These are phyloP conservation scores for Pemphigus obesinymphae DNA, from an alignment of 1,140 invertebrate species.

Conservation along the genomic window DNA sequence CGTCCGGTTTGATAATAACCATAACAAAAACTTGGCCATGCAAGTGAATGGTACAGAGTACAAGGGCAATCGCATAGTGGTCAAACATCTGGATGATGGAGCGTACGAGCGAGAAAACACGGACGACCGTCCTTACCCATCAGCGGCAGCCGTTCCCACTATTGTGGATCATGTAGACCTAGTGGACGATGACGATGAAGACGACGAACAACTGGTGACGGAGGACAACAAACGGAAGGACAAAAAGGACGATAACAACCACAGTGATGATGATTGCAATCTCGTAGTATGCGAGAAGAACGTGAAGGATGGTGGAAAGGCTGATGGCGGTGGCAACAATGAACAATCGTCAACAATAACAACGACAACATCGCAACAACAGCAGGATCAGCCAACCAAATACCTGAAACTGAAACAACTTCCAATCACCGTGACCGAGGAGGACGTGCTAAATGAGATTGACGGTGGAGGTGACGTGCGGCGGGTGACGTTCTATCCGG, in stretches of 20 bases:
- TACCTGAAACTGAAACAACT: conserved; percentile 20
- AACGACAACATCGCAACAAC: not conserved
- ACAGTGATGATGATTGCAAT: not conserved
- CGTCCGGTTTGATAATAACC: not conserved
- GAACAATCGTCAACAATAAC: not conserved
- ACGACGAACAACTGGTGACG: not conserved
- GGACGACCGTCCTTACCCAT: conserved; percentile 2
- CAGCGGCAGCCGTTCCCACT: not conserved
- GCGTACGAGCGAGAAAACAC: conserved; percentile 17
- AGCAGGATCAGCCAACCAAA: not conserved
- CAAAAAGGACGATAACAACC: not conserved
- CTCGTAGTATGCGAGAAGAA: not conserved
- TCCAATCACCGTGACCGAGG: conserved; percentile 16
- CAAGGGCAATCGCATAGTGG: not conserved
- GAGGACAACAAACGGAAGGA: not conserved
- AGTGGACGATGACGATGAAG: not conserved
- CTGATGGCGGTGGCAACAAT: not conserved
- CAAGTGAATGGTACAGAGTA: not conserved
- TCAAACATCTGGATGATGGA: conserved; percentile 15
- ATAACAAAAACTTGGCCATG: conserved; percentile 11
- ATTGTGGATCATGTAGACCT: not conserved
- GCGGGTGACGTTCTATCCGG: not conserved
- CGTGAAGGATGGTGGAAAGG: not conserved
- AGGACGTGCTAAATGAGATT: not conserved
- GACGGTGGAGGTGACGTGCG: not conserved